Evolutionary conservation across 2,888 invertebrate species (phyloP), one percentile per base, ranked within the genome.

Genomic region (Tetheella fluctuosa): DNA sequence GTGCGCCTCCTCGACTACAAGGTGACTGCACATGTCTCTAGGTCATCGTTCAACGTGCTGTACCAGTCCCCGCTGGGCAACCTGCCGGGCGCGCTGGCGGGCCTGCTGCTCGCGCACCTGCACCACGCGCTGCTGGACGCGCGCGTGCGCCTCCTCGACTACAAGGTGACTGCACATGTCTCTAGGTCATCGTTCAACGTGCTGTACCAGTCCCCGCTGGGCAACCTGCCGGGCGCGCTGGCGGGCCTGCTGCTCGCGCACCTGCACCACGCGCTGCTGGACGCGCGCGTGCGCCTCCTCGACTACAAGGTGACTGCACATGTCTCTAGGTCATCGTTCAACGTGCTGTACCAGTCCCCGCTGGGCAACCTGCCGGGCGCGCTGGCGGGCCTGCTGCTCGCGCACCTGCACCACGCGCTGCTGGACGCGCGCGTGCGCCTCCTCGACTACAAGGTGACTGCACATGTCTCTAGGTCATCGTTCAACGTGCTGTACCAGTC

Each of bases 301-400:
- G 67, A 80, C 23, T 75, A 81, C 65, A 81, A 81, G 83, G 88
- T 86, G 23, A 54, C 60, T 56, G 23, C 57, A 23, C 37, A 58
- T n/a, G n/a, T n/a, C n/a, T n/a, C n/a, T n/a, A n/a, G n/a, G n/a
- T n/a, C n/a, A n/a, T n/a, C n/a, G n/a, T n/a, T n/a, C n/a, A n/a
- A n/a, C n/a, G 30, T 59, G 57, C 58, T 20, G 17, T 15, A 28
- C 52, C 34, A 6, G 2, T 4, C 25, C 25, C 25, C 92, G 76
- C 80, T 89, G 71, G 86, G 91, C 76, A 88, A 91, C 84, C 84
- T 83, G 69, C 84, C 89, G 61, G 90, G 90, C 68, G 84, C 86
- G 65, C 83, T 92, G 58, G 86, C 83, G 2, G 92, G 92, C 0
- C 73, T 91, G 67, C 78, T 90, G 73, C 83, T 92, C 13, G 92